A percentile compares a stretch with the other conserved stretches of the same genome.
phyloP scores from a whole-genome alignment of 2,888 invertebrate genomes.

The Nematopogon swammerdamellus region DNA sequence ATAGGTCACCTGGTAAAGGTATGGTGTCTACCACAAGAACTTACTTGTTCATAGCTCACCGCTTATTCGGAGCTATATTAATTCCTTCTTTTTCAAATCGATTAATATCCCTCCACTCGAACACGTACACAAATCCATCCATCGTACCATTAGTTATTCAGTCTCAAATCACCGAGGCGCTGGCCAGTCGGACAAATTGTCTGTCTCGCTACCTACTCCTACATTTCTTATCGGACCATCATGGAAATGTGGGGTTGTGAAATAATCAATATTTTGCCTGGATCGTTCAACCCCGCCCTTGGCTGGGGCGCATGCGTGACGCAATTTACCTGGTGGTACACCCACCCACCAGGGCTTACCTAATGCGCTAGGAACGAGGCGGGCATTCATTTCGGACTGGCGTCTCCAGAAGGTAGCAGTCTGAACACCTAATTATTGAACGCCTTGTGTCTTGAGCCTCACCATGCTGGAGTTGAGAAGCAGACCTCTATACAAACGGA shows the following conservation, averaged over 20 bases:
- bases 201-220: conserved; percentile 18
- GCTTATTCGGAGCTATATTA: too few species aligned
- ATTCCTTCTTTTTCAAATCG: too few species aligned
- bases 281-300: conserved; percentile 25
- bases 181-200: conserved; percentile 38
- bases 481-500: too few species aligned
- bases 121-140: background rate
- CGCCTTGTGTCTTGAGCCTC: too few species aligned
- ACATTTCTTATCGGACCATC: conserved; percentile 43
- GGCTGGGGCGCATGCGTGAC: conserved; percentile 39
- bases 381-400: background rate
- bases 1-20: too few species aligned
- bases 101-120: too few species aligned
- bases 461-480: too few species aligned
- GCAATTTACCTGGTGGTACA: conserved; percentile 37
- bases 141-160: background rate
- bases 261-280: conserved; percentile 44
- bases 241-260: conserved; percentile 32
- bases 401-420: background rate
- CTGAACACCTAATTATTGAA: too few species aligned
- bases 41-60: too few species aligned
- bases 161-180: conserved; percentile 24
- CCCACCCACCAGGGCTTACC: conserved; percentile 31
- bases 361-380: background rate
- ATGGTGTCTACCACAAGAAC: too few species aligned